Evolutionary conservation across 2,888 invertebrate species (phyloP).

Genomic region (Aquatica leii): DNA sequence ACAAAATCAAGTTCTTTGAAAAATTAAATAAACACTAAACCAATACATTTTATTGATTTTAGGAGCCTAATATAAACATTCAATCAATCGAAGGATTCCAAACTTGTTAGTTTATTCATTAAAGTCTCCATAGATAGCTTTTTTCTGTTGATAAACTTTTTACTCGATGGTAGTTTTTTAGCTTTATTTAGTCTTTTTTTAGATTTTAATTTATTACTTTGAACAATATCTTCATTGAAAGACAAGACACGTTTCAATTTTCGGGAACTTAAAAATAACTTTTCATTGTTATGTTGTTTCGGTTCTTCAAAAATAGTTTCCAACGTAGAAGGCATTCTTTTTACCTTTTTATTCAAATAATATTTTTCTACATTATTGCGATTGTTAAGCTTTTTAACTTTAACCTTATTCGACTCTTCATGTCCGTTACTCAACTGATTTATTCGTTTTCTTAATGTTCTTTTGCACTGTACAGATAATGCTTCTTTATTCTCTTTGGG

Average conservation of each 20-base stretch:
- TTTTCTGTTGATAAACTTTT: slow-evolving; percentile 25
- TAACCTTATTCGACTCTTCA: no score
- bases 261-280: slow-evolving; percentile 12
- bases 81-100: no score
- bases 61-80: no score
- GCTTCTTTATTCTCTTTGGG: no score
- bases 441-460: no score
- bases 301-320: slow-evolving; percentile 34
- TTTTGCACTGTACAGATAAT: no score
- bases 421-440: no score
- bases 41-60: no score
- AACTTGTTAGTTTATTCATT: slow-evolving; percentile 20
- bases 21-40: no score
- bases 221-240: slow-evolving; percentile 17
- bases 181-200: slow-evolving; percentile 25
- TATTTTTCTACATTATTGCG: slow-evolving; percentile 25
- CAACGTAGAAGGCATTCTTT: slow-evolving; percentile 22
- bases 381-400: background rate
- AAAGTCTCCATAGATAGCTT: slow-evolving; percentile 26
- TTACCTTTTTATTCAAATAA: slow-evolving; percentile 25
- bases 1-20: no score
- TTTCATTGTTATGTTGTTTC: slow-evolving; percentile 12
- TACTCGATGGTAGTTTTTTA: slow-evolving; percentile 19
- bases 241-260: slow-evolving; percentile 15
- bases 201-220: slow-evolving; percentile 18